phyloP scores from a whole-genome alignment of 2,888 invertebrate species.

The Dinocampus coccinellae region DNA sequence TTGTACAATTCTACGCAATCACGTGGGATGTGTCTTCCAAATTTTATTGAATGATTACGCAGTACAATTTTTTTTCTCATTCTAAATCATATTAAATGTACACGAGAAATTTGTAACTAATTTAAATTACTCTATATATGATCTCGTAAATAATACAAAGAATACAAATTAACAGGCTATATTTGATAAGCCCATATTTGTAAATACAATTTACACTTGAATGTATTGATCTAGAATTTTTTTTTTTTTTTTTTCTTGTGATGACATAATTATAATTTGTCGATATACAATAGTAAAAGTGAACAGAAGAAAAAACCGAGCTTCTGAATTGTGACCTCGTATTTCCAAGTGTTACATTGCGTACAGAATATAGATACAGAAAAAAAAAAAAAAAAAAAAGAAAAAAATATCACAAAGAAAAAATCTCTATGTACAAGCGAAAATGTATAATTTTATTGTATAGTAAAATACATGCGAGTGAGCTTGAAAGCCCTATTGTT shows the following conservation, averaged over 20 bases:
- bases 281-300: not conserved
- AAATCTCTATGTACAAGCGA: too few relatives aligned
- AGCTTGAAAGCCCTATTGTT: not conserved
- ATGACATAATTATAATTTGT: not conserved
- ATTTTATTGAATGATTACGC: not conserved
- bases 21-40: constrained; percentile 25
- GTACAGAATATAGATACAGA: not conserved
- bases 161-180: not conserved
- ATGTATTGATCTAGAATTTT: not conserved
- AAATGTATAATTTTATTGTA: constrained; percentile 7
- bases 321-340: not conserved
- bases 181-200: not conserved
- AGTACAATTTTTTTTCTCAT: not conserved
- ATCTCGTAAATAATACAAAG: not conserved
- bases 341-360: not conserved
- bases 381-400: not conserved
- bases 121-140: not conserved
- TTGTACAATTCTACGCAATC: not conserved
- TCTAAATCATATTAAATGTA: not conserved
- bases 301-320: not conserved
- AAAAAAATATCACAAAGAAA: too few relatives aligned
- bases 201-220: constrained; percentile 9
- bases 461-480: not conserved
- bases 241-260: not conserved
- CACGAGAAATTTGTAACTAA: not conserved